Evolutionary conservation across 1,140 invertebrate species (phyloP), one percentile per base, ranked within the genome.

Genomic region (Anastatus disparis): DNA sequence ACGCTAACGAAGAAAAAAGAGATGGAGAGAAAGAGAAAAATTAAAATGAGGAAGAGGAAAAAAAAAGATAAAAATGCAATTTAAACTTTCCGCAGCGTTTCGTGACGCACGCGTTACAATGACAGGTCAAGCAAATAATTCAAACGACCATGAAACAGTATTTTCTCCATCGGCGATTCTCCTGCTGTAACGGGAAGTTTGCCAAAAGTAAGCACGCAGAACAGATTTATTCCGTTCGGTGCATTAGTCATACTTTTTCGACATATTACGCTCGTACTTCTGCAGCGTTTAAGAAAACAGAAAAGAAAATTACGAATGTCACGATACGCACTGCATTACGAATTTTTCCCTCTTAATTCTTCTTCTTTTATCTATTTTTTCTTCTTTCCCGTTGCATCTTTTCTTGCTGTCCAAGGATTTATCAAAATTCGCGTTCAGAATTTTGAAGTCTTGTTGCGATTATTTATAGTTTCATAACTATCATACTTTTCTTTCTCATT

Each of bases 201-300:
- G 76, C 75, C 76, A 79, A 76, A 70, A 73, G 75, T 74, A 71
- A 76, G 71, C 76, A 77, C 74, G 76, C 74, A 76, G 73, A 79
- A 76, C 75, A 77, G 76, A 79, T 77, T 79, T 79, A 77, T 79
- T 76, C 75, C 74, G 63, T 76, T 78, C 62, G 70, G 40, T 72
- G 73, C 72, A 76, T 79, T 79, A 74, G 75, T 79, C 75, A 77
- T 76, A 75, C 70, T 66, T 71, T 71, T 66, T 71, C 69, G 62
- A 70, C 48, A 38, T 70, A 63, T 70, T 70, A 70, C 58, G 40
- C 59, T 35, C 50, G 35, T 52, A 56, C 26, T 44, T 62, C 46
- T 55, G n/a, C 20, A 35, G 52, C 29, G 53, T 58, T 71, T 55
- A 56, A 63, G 59, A 64, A 70, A 63, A 56, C 26, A 56, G 27